These are phyloP conservation scores for Zootermopsis nevadensis DNA, from an alignment of 2,888 invertebrate genomes.

Conservation along the genomic window DNA sequence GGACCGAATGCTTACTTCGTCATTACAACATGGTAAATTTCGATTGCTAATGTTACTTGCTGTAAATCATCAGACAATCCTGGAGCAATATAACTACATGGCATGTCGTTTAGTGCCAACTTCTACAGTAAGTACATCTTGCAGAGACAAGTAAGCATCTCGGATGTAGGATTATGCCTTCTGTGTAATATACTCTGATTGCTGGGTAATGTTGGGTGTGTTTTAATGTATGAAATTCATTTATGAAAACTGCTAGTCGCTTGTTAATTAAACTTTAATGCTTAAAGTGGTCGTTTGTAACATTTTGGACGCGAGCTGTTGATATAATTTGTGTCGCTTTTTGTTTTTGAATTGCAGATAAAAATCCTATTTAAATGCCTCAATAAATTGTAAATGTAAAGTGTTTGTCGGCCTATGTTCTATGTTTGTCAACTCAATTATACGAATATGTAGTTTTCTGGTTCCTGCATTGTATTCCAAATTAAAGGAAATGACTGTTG, in stretches of 20 bases:
- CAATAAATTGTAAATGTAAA: too few species aligned
- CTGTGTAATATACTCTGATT: background rate
- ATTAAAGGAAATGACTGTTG: too few species aligned
- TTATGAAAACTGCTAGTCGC: background rate
- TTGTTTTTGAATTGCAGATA: too few species aligned
- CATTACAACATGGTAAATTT: conserved; percentile 10
- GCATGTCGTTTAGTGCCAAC: background rate
- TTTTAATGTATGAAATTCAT: background rate
- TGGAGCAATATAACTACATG: background rate
- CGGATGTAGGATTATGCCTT: background rate
- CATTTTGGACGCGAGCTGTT: too few species aligned
- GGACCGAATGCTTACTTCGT: conserved; percentile 8
- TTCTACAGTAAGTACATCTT: background rate
- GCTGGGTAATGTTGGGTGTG: background rate
- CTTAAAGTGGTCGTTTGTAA: too few species aligned
- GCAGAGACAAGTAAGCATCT: background rate
- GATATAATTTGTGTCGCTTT: too few species aligned
- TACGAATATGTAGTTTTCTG: too few species aligned
- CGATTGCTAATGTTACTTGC: background rate
- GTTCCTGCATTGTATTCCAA: too few species aligned
- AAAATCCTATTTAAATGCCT: too few species aligned
- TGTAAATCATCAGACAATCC: background rate
- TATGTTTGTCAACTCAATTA: too few species aligned
- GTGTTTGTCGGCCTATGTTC: too few species aligned
- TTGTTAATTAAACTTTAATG: too few species aligned